Evolutionary conservation across 2,888 invertebrate species (phyloP).

Genomic region (Digitonthophagus gazella): DNA sequence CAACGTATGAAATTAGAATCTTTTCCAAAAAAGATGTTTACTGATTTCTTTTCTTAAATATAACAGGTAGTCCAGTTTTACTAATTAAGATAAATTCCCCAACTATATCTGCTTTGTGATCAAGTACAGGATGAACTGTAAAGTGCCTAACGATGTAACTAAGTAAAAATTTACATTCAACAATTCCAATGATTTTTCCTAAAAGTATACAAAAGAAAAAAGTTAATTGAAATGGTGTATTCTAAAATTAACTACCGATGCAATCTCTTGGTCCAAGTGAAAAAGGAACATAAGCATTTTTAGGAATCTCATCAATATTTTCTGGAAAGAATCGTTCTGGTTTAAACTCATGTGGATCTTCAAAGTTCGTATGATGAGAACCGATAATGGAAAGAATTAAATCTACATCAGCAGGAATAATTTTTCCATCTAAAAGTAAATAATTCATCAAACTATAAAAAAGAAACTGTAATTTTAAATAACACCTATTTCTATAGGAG

Average conservation of each 20-base stretch:
- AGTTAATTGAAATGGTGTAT: background rate
- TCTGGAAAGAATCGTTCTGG: constrained; percentile 8
- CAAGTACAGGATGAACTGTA: background rate
- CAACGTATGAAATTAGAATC: no score
- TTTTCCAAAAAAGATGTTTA: no score
- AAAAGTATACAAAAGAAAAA: background rate
- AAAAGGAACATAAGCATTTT: background rate
- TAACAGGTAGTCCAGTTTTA: constrained; percentile 4
- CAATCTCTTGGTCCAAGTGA: constrained; percentile 10
- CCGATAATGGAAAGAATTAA: constrained; percentile 1
- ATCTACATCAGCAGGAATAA: background rate
- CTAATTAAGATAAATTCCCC: constrained; percentile 1
- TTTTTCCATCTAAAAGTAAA: constrained; percentile 6
- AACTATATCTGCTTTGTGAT: background rate
- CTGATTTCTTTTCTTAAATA: background rate
- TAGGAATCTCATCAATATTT: background rate
- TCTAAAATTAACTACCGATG: constrained; percentile 5
- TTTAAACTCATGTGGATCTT: background rate
- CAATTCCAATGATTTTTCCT: constrained; percentile 1
- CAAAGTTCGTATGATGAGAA: background rate
- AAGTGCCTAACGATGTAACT: background rate
- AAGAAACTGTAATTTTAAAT: no score
- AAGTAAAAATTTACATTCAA: background rate
- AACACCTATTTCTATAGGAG: background rate
- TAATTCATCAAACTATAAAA: no score